These are phyloP conservation scores for Epizoanthus ramosus DNA, from an alignment of 92 coral and sea anemone genomes.

Conservation along the genomic window DNA sequence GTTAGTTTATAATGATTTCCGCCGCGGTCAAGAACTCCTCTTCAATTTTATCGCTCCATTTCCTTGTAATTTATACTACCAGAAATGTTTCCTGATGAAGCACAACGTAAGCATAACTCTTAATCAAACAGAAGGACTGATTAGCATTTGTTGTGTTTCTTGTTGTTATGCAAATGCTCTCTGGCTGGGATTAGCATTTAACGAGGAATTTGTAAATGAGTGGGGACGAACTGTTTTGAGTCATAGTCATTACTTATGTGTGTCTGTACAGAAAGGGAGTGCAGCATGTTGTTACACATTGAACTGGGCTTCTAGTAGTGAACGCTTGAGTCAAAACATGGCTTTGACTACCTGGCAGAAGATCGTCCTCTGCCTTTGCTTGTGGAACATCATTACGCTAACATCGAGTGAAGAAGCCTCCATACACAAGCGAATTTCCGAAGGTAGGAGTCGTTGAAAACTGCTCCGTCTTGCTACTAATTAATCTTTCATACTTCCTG, in stretches of 20 bases:
- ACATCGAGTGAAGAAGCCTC: background rate
- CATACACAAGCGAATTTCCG: background rate
- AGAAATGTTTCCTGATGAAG: background rate
- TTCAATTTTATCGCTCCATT: background rate
- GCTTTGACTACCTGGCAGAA: constrained; percentile 8
- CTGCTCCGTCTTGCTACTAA: constrained; percentile 5
- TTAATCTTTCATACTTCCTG: constrained; percentile 28
- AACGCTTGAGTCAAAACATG: constrained; percentile 7
- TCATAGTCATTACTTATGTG: constrained; percentile 12
- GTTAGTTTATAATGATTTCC: background rate
- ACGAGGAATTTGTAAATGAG: constrained; percentile 32
- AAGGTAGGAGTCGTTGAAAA: constrained; percentile 12
- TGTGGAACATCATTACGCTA: constrained; percentile 22
- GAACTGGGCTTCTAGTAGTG: background rate
- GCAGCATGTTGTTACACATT: background rate
- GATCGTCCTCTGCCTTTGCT: constrained; percentile 28
- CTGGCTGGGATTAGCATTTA: constrained; percentile 28
- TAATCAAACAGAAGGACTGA: constrained; percentile 27
- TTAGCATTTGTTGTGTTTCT: constrained; percentile 5
- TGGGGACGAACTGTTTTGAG: constrained; percentile 25
- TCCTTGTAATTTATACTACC: background rate
- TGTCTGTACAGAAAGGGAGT: constrained; percentile 9
- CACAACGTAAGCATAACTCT: background rate
- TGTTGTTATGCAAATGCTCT: constrained; percentile 33
- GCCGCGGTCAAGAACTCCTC: background rate